Conservation (phyloP, 2,797 vertebrate genomes). For the Hypotaenidia philippensis region DNA sequence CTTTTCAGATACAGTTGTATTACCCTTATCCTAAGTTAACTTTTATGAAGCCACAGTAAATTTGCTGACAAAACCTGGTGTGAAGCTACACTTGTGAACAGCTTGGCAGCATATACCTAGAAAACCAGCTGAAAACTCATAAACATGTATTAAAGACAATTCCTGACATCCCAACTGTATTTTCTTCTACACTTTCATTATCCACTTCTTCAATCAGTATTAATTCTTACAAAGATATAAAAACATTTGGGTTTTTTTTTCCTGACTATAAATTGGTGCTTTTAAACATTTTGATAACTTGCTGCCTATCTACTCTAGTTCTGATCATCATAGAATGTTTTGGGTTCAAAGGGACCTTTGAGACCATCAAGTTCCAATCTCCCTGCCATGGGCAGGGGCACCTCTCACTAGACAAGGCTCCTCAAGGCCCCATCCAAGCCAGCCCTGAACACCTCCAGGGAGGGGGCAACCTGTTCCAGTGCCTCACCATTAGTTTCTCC, state of each 20-base stretch:
- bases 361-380: too few species aligned
- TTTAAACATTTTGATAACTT: not conserved
- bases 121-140: conserved; percentile 19
- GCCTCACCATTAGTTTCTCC: not conserved
- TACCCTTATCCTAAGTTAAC: not conserved
- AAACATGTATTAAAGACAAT: not conserved
- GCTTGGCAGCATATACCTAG: not conserved
- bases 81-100: not conserved
- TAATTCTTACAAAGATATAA: not conserved
- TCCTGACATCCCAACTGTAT: not conserved
- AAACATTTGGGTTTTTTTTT: not conserved
- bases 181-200: not conserved
- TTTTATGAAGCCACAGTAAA: not conserved
- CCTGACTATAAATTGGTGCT: not conserved
- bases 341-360: too few species aligned
- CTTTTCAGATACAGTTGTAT: not conserved
- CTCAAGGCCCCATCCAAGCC: too few species aligned
- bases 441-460: too few species aligned
- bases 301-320: not conserved
- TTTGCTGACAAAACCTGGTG: not conserved
- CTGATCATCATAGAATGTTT: not conserved
- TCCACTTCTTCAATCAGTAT: not conserved
- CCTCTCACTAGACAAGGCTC: too few species aligned
- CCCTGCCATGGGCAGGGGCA: too few species aligned
- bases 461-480: too few species aligned